These are phyloP conservation scores for Hydrotaea cyrtoneurina DNA, from an alignment of 2,888 invertebrate genomes.

Conservation along the genomic window DNA sequence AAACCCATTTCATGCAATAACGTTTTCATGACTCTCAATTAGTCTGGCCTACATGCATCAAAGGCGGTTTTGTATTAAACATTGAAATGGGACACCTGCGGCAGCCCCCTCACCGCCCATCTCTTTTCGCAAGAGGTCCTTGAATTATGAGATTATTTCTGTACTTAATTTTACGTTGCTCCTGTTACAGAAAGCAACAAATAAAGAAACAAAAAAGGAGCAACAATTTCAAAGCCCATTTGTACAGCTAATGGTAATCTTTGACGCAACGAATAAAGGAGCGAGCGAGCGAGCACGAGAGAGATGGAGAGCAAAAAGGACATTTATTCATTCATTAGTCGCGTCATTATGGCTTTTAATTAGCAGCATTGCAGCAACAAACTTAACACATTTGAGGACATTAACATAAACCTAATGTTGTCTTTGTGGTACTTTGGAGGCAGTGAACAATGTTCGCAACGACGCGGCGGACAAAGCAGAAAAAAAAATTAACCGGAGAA, in stretches of 20 bases:
- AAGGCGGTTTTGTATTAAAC: neutral
- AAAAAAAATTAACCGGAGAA: slow-evolving; percentile 13
- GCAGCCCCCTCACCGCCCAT: no score
- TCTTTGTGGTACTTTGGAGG: slow-evolving; percentile 43
- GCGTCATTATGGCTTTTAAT: slow-evolving; percentile 51
- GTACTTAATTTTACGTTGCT: neutral
- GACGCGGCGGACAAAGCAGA: no score
- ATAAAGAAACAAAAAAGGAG: neutral
- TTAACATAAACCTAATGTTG: slow-evolving; percentile 58
- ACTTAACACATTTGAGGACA: slow-evolving; percentile 35
- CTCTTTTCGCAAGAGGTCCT: neutral
- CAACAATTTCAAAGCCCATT: slow-evolving; percentile 25
- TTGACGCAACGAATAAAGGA: neutral
- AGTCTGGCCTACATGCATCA: neutral
- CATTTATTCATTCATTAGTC: slow-evolving; percentile 52
- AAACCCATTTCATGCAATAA: no score
- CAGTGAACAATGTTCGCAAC: neutral
- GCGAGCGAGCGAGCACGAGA: neutral
- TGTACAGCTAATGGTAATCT: slow-evolving; percentile 29
- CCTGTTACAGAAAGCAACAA: neutral
- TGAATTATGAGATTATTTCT: slow-evolving; percentile 9
- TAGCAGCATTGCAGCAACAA: slow-evolving; percentile 26
- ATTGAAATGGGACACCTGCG: neutral
- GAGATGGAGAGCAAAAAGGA: neutral
- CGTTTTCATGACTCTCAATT: no score